Conservation (phyloP, 1,140 invertebrate genomes). For the Danaus plexippus region DNA sequence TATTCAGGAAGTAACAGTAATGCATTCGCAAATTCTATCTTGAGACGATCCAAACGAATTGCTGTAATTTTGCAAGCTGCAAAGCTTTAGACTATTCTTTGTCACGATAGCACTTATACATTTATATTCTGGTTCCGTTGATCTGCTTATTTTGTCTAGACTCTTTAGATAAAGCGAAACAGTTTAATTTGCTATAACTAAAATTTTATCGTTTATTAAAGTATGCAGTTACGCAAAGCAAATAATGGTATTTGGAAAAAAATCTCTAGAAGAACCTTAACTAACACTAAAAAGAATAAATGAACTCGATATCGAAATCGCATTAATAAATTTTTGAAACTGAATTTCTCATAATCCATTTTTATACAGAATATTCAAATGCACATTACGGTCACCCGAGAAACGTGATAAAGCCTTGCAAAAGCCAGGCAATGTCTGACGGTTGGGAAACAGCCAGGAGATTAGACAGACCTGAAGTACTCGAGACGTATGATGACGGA, state of each 20-base stretch:
- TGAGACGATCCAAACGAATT: slow-evolving; percentile 32
- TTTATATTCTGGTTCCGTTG: slow-evolving; percentile 21
- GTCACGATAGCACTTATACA: slow-evolving; percentile 31
- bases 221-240: no score
- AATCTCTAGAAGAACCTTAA: no score
- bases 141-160: no score
- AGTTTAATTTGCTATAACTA: no score
- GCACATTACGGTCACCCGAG: slow-evolving; percentile 78
- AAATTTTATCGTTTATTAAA: no score
- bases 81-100: slow-evolving; percentile 27
- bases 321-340: no score
- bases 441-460: slow-evolving; percentile 80
- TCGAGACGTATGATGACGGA: slow-evolving; percentile 72
- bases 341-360: not conserved
- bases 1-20: slow-evolving; percentile 30
- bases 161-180: no score
- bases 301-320: no score
- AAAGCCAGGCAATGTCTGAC: slow-evolving; percentile 74
- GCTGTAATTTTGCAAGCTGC: slow-evolving; percentile 33
- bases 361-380: slow-evolving; percentile 72
- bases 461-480: slow-evolving; percentile 75
- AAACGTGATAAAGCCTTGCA: slow-evolving; percentile 74
- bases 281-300: no score
- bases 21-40: slow-evolving; percentile 35
- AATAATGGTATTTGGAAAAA: no score